Evolutionary conservation across 1,140 invertebrate genomes (phyloP), one percentile per base, ranked within the genome.

Genomic region (Bombus turneri): DNA sequence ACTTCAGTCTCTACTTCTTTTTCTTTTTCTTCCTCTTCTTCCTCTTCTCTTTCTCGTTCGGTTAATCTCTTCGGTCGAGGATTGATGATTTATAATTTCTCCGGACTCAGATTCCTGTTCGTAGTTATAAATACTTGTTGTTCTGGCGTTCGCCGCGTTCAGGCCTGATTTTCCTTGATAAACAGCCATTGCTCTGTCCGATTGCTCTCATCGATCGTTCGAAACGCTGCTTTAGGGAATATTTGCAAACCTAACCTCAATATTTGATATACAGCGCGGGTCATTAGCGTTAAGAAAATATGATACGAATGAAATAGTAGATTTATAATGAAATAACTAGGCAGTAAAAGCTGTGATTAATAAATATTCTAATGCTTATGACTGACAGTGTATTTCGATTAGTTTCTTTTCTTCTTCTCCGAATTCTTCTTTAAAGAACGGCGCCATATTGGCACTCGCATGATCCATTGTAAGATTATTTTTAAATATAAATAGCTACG

Each of bases 71-170:
- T 57, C 83, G 37, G 31, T 10, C 75, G 77, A 72, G 83, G 77
- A 85, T 85, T 59, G 83, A 85, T 85, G 83, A 85, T 85, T 85
- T 85, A 85, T 85, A 85, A 85, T 85, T 85, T 85, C 83, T 62
- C 28, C 68, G 68, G 53, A n/a, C 34, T 47, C 41, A 80, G 83
- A 85, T 85, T 85, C 77, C 83, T 80, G 83, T 80, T 62, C 68
- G 41, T 25, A 47, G 68, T 59, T 83, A 73, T 80, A 85, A 80
- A 80, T 85, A 85, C 83, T 80, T 72, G 76, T 80, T 85, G 83
- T 69, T 80, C 77, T 34, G 31, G 2, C 37, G 31, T 34, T 75
- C 25, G 59, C 13, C 71, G 41, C 22, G 74, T 69, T 66, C 9
- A 68, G 43, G 72, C 15, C 64, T 53, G 81, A 83, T 83, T 75